These are phyloP conservation scores for Anastrepha obliqua DNA, from an alignment of 1,140 invertebrate species.

Conservation along the genomic window DNA sequence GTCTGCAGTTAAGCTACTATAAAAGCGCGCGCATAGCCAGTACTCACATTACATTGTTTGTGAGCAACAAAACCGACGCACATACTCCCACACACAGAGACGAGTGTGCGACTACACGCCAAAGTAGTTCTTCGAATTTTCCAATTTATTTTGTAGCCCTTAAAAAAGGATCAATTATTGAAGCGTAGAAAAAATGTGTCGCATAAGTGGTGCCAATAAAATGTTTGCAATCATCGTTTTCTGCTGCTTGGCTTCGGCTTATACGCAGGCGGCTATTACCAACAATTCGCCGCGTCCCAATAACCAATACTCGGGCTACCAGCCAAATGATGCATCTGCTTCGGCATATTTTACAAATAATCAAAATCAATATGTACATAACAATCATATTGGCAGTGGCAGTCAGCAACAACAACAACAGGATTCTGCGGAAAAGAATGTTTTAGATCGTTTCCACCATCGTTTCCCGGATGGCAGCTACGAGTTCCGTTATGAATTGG, in stretches of 20 bases:
- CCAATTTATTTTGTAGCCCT: too few species aligned
- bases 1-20: conserved; percentile 34
- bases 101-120: background rate
- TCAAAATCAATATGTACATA: conserved; percentile 27
- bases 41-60: background rate
- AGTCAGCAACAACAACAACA: conserved; percentile 53
- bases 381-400: background rate
- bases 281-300: conserved; percentile 21
- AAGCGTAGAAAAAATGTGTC: conserved; percentile 13
- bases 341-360: conserved; percentile 16
- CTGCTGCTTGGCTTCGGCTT: background rate
- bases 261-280: background rate
- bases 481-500: conserved; percentile 69
- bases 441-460: conserved; percentile 68
- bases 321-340: conserved; percentile 3
- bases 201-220: background rate
- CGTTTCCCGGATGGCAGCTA: conserved; percentile 72
- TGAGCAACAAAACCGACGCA: conserved; percentile 1
- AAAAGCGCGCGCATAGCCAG: conserved; percentile 32
- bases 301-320: background rate
- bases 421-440: conserved; percentile 46
- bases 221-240: background rate
- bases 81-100: background rate
- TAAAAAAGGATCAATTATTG: background rate
- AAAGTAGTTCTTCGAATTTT: background rate